phyloP scores from a whole-genome alignment of 2,113 vertebrate species.

The Rynchops niger region DNA sequence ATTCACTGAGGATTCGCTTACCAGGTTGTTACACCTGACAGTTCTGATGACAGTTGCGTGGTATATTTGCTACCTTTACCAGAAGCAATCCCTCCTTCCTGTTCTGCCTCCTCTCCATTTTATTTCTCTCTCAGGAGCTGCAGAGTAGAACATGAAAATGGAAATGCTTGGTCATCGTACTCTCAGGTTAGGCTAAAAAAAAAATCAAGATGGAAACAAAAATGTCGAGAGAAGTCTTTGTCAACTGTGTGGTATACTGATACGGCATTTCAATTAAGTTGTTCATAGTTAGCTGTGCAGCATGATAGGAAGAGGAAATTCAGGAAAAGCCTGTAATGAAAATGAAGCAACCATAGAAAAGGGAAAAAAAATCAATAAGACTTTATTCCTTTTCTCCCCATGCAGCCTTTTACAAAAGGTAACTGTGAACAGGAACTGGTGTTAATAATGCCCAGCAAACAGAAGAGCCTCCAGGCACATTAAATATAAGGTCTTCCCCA shows the following conservation, averaged over 20 bases:
- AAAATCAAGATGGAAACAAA: not conserved
- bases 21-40: not conserved
- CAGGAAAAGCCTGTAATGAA: not conserved
- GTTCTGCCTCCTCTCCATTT: not conserved
- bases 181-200: not conserved
- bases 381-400: not conserved
- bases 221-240: not conserved
- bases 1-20: not conserved
- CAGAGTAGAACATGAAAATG: conserved; percentile 14
- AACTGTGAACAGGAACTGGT: not conserved
- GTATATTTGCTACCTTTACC: not conserved
- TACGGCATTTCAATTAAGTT: not conserved
- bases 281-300: not conserved
- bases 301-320: not conserved
- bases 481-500: not conserved
- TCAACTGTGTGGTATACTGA: not conserved
- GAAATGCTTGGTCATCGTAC: conserved; percentile 27
- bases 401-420: not conserved
- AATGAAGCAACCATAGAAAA: not conserved
- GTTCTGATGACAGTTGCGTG: not conserved
- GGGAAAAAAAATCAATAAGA: not conserved
- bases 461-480: not conserved
- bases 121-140: not conserved
- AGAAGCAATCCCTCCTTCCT: not conserved
- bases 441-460: not conserved